Evolutionary conservation across 2,888 invertebrate species (phyloP).

Genomic region (Clostera curtula): DNA sequence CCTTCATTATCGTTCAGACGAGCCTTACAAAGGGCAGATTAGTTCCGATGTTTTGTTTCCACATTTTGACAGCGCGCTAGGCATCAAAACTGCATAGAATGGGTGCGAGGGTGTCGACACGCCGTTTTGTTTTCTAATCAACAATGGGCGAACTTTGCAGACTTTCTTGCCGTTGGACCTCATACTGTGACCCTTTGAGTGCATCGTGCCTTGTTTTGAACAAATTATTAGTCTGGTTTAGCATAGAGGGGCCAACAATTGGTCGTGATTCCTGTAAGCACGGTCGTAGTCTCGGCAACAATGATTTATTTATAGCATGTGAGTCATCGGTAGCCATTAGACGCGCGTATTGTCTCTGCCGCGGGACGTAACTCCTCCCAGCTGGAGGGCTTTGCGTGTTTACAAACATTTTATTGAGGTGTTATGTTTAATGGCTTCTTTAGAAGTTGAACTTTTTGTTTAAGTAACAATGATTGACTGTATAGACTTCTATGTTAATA

Average conservation of each 20-base stretch:
- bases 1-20: conserved; percentile 51
- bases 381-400: conserved; percentile 68
- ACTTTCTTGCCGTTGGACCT: conserved; percentile 49
- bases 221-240: conserved; percentile 73
- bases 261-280: conserved; percentile 64
- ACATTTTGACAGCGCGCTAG: conserved; percentile 41
- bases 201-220: conserved; percentile 57
- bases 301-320: conserved; percentile 65
- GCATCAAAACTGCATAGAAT: conserved; percentile 56
- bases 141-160: conserved; percentile 44
- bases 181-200: conserved; percentile 64
- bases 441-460: conserved; percentile 57
- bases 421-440: conserved; percentile 67
- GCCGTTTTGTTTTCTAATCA: conserved; percentile 63
- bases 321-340: conserved; percentile 67
- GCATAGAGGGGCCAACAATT: conserved; percentile 58
- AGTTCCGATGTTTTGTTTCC: conserved; percentile 58
- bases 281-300: conserved; percentile 40
- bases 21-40: conserved; percentile 46
- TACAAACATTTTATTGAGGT: conserved; percentile 74
- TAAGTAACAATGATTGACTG: conserved; percentile 50
- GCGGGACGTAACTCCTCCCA: conserved; percentile 40
- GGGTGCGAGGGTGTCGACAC: conserved; percentile 69
- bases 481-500: too few species aligned
- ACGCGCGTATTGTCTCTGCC: conserved; percentile 54